These are phyloP conservation scores for Eupsittula cactorum DNA, from an alignment of 2,113 vertebrate genomes.

Conservation along the genomic window DNA sequence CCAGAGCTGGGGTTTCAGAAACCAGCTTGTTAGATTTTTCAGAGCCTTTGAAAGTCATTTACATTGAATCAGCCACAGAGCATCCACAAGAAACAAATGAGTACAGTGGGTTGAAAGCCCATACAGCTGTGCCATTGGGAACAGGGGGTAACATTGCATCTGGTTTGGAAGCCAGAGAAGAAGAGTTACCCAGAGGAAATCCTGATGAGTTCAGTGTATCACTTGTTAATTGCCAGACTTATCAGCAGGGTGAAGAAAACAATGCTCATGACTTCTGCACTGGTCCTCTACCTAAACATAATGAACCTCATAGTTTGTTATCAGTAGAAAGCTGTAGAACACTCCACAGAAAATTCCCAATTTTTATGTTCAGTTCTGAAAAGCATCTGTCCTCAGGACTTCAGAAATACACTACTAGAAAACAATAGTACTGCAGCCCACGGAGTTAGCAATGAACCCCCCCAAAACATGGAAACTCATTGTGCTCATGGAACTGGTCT, in stretches of 20 bases:
- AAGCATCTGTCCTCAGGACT: not conserved
- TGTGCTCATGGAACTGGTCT: not conserved
- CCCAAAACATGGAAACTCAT: not conserved
- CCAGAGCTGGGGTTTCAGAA: conserved; percentile 62
- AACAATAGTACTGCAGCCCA: not conserved
- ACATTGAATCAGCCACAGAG: conserved; percentile 37
- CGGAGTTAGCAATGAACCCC: not conserved
- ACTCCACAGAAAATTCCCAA: not conserved
- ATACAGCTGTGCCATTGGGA: not conserved
- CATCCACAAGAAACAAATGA: conserved; percentile 21
- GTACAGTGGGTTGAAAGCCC: conserved; percentile 25
- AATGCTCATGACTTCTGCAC: not conserved
- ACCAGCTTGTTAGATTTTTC: conserved; percentile 29
- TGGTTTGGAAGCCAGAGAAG: conserved; percentile 18
- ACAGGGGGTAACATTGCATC: conserved; percentile 4
- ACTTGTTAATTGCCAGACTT: conserved; percentile 47
- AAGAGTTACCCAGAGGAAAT: not conserved
- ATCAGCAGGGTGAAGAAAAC: conserved; percentile 19
- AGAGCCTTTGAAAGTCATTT: conserved; percentile 42
- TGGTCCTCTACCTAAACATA: not conserved
- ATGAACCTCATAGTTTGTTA: not conserved
- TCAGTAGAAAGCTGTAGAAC: not conserved
- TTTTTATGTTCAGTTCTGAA: not conserved
- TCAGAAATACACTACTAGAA: conserved; percentile 1
- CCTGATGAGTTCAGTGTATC: conserved; percentile 7